A percentile compares a stretch with the other conserved stretches of the same genome.
These are phyloP conservation scores for Halichoeres trimaculatus DNA, from an alignment of 2,113 vertebrate species.

Conservation along the genomic window DNA sequence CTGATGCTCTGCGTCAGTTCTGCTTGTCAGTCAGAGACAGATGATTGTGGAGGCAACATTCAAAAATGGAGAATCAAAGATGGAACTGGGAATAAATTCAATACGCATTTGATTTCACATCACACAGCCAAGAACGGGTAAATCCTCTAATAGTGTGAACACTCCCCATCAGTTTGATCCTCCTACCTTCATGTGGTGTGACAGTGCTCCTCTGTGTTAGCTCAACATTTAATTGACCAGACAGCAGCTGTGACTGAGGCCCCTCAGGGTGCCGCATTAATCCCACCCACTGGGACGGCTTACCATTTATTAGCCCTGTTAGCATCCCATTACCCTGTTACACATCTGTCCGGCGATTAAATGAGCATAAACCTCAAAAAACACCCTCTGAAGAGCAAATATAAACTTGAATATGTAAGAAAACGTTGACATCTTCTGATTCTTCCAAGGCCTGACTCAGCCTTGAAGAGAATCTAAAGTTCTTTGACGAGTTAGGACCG, in stretches of 20 bases:
- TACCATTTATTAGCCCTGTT: slow-evolving; percentile 45
- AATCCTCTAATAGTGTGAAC: neutral
- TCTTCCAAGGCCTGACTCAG: neutral
- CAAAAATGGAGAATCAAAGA: neutral
- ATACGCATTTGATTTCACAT: neutral
- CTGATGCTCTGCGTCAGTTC: slow-evolving; percentile 27
- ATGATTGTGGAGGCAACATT: neutral
- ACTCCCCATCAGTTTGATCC: slow-evolving; percentile 11
- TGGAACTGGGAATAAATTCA: neutral
- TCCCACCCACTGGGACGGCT: slow-evolving; percentile 32
- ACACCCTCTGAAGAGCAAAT: neutral
- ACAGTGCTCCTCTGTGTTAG: slow-evolving; percentile 22
- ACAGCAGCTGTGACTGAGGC: slow-evolving; percentile 26
- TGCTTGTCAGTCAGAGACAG: slow-evolving; percentile 23
- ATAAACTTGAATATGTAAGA: neutral
- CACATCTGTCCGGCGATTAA: neutral
- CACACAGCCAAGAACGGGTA: neutral
- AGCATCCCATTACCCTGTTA: slow-evolving; percentile 30
- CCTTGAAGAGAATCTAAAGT: neutral
- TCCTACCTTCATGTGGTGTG: slow-evolving; percentile 34
- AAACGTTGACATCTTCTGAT: neutral
- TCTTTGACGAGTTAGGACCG: neutral
- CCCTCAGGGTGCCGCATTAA: slow-evolving; percentile 43
- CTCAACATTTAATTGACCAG: slow-evolving; percentile 40
- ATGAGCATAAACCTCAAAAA: neutral